These are phyloP conservation scores for Accipiter virgatus DNA, from an alignment of 2,113 vertebrate genomes.

Conservation along the genomic window DNA sequence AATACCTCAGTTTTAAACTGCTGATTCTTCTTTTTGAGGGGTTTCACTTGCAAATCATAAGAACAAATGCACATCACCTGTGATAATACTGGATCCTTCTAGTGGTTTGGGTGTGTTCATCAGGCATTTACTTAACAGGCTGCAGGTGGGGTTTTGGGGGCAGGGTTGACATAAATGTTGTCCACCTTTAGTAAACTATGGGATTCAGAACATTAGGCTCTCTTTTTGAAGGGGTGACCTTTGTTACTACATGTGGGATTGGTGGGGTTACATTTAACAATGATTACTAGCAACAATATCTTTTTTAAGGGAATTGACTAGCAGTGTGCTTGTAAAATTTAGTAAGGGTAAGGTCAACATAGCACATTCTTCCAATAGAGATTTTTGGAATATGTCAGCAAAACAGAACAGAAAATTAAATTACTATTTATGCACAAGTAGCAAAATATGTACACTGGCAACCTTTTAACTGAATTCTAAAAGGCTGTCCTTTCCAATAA, in stretches of 20 bases:
- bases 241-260: neutral
- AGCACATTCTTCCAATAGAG: neutral
- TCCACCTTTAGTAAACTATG: neutral
- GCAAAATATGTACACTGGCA: conserved; percentile 43
- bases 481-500: conserved; percentile 6
- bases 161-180: neutral
- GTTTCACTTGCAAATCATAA: neutral
- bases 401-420: conserved; percentile 63
- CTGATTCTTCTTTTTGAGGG: neutral
- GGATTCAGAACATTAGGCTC: rapidly evolving
- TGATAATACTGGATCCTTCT: neutral
- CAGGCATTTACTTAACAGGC: neutral
- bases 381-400: conserved; percentile 58
- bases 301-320: neutral
- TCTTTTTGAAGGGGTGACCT: neutral
- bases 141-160: neutral
- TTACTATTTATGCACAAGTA: conserved; percentile 70
- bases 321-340: neutral
- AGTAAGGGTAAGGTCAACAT: conserved; percentile 30
- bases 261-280: neutral
- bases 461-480: conserved; percentile 50
- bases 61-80: neutral
- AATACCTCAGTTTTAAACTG: neutral
- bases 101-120: neutral
- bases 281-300: neutral